Conservation (phyloP, 2,888 invertebrate species). For the Drosophila gaucha region DNA sequence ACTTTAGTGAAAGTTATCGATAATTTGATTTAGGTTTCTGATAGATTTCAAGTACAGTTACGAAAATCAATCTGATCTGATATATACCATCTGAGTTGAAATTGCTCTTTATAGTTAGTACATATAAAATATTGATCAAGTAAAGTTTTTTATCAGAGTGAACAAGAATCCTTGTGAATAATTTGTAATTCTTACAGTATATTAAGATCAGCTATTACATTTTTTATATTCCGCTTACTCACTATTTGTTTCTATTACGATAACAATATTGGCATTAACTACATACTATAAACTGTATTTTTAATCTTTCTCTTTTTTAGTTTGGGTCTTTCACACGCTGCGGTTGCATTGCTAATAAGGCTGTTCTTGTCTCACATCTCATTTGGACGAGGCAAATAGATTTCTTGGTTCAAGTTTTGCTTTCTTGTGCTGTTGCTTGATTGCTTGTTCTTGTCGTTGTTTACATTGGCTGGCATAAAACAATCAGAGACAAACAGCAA, state of each 20-base stretch:
- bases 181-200: too few relatives aligned
- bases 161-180: too few relatives aligned
- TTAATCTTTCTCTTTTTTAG: slow-evolving; percentile 5
- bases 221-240: not conserved
- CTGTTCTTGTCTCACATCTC: slow-evolving; percentile 5
- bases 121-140: too few relatives aligned
- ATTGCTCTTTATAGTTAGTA: too few relatives aligned
- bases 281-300: not conserved
- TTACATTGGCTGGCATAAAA: slow-evolving; percentile 61
- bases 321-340: slow-evolving; percentile 41
- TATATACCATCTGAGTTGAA: too few relatives aligned
- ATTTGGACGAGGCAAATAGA: slow-evolving; percentile 45
- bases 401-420: slow-evolving; percentile 45
- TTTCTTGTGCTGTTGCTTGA: slow-evolving; percentile 11
- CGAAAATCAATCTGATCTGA: too few relatives aligned
- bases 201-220: not conserved
- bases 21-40: too few relatives aligned
- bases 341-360: not conserved
- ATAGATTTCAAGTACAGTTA: too few relatives aligned
- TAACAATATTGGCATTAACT: slow-evolving; percentile 1
- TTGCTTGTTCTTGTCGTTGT: slow-evolving; percentile 22
- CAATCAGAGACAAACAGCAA: slow-evolving; percentile 47
- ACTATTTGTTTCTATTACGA: slow-evolving; percentile 9
- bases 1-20: too few relatives aligned
- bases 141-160: too few relatives aligned